phyloP scores from a whole-genome alignment of 2,797 vertebrate species.

The Sternarchorhynchus goeldii region DNA sequence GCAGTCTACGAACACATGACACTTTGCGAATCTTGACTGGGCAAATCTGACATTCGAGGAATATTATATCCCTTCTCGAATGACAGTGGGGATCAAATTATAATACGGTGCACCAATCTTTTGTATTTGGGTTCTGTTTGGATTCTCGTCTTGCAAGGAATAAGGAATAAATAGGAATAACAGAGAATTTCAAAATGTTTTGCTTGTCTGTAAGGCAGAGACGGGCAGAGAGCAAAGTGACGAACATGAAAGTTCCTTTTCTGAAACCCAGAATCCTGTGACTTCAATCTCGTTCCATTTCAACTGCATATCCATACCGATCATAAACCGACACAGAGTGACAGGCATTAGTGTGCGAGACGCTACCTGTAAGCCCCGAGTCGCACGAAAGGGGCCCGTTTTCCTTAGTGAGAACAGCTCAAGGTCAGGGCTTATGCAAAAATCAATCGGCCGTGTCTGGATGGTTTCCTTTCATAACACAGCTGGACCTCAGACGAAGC shows the following conservation, averaged over 20 bases:
- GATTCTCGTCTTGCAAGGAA: no score
- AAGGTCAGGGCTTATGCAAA: slow-evolving; percentile 44
- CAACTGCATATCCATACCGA: slow-evolving; percentile 2
- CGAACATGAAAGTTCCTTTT: slow-evolving; percentile 3
- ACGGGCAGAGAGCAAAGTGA: neutral
- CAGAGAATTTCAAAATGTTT: no score
- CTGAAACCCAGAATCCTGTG: neutral
- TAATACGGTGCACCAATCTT: no score
- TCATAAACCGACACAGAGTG: slow-evolving; percentile 15
- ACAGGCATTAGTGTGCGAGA: slow-evolving; percentile 26
- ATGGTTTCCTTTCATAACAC: slow-evolving; percentile 11
- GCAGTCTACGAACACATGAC: neutral
- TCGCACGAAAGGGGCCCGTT: slow-evolving; percentile 33
- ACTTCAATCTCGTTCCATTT: slow-evolving; percentile 2
- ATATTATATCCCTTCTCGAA: no score
- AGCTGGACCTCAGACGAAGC: slow-evolving; percentile 19
- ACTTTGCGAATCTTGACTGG: neutral
- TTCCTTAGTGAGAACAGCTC: slow-evolving; percentile 32
- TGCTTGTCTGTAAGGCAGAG: neutral
- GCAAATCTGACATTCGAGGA: neutral
- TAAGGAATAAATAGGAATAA: no score
- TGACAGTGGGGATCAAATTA: no score
- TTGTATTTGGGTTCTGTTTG: no score
- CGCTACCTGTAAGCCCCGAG: slow-evolving; percentile 19
- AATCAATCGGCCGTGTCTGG: slow-evolving; percentile 37